A percentile compares a stretch with the other conserved stretches of the same genome.
Evolutionary conservation across 2,888 invertebrate species (phyloP).

Genomic region (Vandiemenella viatica): DNA sequence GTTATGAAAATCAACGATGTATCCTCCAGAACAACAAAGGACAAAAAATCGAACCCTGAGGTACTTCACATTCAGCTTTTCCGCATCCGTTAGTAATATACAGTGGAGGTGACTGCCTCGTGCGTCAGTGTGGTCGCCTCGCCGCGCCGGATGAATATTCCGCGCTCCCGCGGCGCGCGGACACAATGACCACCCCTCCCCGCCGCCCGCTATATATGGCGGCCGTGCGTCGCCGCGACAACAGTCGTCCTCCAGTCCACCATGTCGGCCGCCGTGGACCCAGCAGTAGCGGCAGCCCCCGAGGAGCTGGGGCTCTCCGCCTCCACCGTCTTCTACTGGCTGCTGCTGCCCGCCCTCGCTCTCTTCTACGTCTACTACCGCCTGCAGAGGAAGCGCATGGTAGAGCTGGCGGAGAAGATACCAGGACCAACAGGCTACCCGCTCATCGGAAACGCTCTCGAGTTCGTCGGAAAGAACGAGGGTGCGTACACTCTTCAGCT

Average conservation of each 20-base stretch:
- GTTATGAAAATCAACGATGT: no score
- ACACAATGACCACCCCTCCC: no score
- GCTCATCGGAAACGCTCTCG: slow-evolving; percentile 56
- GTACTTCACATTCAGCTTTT: no score
- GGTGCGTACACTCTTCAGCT: slow-evolving; percentile 6
- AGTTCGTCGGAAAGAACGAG: slow-evolving; percentile 26
- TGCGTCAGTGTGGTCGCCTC: no score
- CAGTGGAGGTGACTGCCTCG: no score
- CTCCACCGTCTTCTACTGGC: slow-evolving; percentile 20
- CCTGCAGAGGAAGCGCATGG: slow-evolving; percentile 51
- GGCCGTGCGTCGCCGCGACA: neutral
- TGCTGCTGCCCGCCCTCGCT: slow-evolving; percentile 52
- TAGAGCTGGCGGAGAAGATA: slow-evolving; percentile 53
- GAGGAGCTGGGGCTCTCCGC: no score
- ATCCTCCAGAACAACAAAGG: no score
- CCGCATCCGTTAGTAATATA: no score
- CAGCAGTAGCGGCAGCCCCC: slow-evolving; percentile 8
- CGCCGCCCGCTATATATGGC: neutral
- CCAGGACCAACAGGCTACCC: slow-evolving; percentile 60
- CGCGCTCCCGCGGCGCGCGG: no score
- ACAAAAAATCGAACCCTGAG: no score
- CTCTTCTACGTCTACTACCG: slow-evolving; percentile 64
- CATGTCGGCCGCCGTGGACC: slow-evolving; percentile 5
- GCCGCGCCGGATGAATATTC: no score
- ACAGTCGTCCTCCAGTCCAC: neutral